Conservation (phyloP, 2,113 vertebrate species). For the Rhineura floridana region DNA sequence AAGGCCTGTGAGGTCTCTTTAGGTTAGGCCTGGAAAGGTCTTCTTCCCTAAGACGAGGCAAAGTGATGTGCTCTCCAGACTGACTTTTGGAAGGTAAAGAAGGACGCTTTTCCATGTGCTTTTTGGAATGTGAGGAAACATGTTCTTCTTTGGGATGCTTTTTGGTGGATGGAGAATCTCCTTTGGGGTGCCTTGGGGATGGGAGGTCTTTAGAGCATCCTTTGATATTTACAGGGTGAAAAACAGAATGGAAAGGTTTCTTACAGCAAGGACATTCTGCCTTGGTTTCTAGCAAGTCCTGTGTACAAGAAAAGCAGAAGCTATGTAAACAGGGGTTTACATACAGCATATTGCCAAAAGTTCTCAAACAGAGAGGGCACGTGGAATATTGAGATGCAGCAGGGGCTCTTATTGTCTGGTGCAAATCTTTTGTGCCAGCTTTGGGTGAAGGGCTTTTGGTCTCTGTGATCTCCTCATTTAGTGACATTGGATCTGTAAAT, state of each 20-base stretch:
- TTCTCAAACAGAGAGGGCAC: slow-evolving; percentile 85
- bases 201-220: background rate
- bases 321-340: slow-evolving; percentile 84
- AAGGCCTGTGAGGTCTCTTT: slow-evolving; percentile 32
- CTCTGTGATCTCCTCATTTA: slow-evolving; percentile 76
- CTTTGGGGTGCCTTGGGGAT: background rate
- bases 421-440: slow-evolving; percentile 67
- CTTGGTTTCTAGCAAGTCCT: slow-evolving; percentile 89
- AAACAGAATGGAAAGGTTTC: slow-evolving; percentile 85
- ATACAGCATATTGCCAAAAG: slow-evolving; percentile 83
- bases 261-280: slow-evolving; percentile 87
- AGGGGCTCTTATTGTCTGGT: slow-evolving; percentile 65
- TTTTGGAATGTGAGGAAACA: background rate
- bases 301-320: slow-evolving; percentile 87
- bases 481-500: slow-evolving; percentile 74
- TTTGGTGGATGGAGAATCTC: background rate
- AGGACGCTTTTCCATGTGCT: too few relatives aligned
- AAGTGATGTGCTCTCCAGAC: slow-evolving; percentile 82
- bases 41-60: slow-evolving; percentile 58
- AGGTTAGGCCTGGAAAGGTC: slow-evolving; percentile 7
- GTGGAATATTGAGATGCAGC: slow-evolving; percentile 85
- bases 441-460: slow-evolving; percentile 70
- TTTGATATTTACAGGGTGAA: slow-evolving; percentile 83
- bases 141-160: background rate
- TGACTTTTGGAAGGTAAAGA: slow-evolving; percentile 70